Evolutionary conservation across 1,140 invertebrate species (phyloP).

Genomic region (Drosophila parvula): DNA sequence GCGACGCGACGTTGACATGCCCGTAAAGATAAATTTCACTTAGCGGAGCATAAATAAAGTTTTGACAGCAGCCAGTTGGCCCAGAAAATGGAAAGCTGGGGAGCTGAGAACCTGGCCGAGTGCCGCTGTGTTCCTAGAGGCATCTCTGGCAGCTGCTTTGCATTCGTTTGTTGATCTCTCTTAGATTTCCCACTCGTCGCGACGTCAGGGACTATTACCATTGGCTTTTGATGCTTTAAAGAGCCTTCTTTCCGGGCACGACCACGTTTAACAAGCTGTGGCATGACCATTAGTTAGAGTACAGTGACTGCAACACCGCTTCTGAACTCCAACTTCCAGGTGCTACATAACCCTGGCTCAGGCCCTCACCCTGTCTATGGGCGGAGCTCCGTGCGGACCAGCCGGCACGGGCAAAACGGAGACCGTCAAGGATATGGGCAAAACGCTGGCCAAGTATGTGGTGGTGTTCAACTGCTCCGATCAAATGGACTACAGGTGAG

Average conservation of each 20-base stretch:
- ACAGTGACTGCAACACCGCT: constrained; percentile 14
- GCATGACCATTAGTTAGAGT: constrained; percentile 35
- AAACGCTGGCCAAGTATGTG: constrained; percentile 98
- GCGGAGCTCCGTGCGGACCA: constrained; percentile 96
- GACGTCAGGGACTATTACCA: constrained; percentile 47
- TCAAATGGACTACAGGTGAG: constrained; percentile 98
- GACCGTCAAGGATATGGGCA: constrained; percentile 99
- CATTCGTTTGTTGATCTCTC: constrained; percentile 35
- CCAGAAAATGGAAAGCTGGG: constrained; percentile 26
- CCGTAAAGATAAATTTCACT: constrained; percentile 79
- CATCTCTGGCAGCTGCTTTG: constrained; percentile 43
- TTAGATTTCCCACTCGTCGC: constrained; percentile 21
- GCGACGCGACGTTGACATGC: constrained; percentile 67
- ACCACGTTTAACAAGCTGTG: constrained; percentile 36
- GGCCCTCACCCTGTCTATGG: constrained; percentile 98
- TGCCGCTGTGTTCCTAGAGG: constrained; percentile 59
- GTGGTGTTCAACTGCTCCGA: constrained; percentile 99
- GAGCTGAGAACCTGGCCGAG: no score
- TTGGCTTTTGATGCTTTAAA: constrained; percentile 58
- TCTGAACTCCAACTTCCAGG: constrained; percentile 85
- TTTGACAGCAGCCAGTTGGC: constrained; percentile 60
- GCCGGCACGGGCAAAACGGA: constrained; percentile 98
- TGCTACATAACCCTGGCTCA: constrained; percentile 99
- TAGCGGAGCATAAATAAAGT: constrained; percentile 79
- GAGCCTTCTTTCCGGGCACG: constrained; percentile 13